Conservation (phyloP, 2,888 invertebrate genomes). For the Spodoptera exigua region DNA sequence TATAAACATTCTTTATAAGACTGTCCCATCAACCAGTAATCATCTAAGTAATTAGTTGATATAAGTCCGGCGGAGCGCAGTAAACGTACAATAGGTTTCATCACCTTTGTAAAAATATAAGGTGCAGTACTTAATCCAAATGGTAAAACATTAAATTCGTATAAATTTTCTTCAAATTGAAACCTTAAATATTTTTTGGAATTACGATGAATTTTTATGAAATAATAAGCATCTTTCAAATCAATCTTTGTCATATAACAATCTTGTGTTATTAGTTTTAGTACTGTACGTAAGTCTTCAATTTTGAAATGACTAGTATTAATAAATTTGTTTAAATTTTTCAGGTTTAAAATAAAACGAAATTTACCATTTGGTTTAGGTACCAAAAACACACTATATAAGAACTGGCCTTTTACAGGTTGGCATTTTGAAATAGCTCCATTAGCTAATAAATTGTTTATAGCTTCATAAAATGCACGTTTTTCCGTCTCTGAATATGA, state of each 20-base stretch:
- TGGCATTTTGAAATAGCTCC: neutral
- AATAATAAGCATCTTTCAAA: no score
- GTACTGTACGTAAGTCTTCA: conserved; percentile 51
- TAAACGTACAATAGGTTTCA: conserved; percentile 14
- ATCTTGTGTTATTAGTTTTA: conserved; percentile 27
- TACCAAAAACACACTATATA: conserved; percentile 44
- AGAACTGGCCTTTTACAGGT: neutral
- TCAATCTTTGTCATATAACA: no score
- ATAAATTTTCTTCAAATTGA: no score
- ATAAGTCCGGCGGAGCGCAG: no score
- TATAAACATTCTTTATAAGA: no score
- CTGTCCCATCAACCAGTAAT: conserved; percentile 40
- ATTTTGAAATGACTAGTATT: conserved; percentile 45
- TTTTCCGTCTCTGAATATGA: neutral
- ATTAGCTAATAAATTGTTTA: neutral
- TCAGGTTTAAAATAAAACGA: conserved; percentile 51
- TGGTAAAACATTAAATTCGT: conserved; percentile 8
- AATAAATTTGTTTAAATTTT: conserved; percentile 48
- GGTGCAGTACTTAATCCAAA: conserved; percentile 9
- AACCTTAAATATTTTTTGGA: no score
- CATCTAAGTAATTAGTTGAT: conserved; percentile 21
- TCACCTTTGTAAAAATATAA: conserved; percentile 8
- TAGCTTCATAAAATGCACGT: neutral
- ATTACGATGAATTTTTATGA: no score
- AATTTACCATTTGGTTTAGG: conserved; percentile 43